Base-by-base conservation (phyloP, 2,113 vertebrate species). In the Cygnus atratus region DNA sequence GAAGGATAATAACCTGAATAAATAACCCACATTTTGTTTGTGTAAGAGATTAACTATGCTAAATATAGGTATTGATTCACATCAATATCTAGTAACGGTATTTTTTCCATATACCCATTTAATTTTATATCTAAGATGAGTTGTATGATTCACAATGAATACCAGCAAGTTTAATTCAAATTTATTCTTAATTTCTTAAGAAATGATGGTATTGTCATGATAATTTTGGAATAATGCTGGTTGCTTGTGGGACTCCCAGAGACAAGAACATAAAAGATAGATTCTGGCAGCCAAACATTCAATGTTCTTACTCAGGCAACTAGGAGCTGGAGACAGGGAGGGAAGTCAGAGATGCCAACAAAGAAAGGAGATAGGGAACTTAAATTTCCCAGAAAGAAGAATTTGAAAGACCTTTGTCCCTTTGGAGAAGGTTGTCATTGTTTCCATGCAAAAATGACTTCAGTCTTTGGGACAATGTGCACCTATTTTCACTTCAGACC, bases 1-100 rank as follows among this genome's bases (percentile, higher is more conserved):
- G 31, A 93, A 93, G 92, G 86, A 94, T 48, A 48, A 48, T 48
- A 48, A 95, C 84, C 58, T 75, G 92, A 94, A 95, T 92, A 96
- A 94, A 83, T 89, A 93, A 93, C 86, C 5, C 0, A 52, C 58
- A 37, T 81, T 93, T 95, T 88, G 44, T 95, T 95, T 93, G 65
- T 93, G 78, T 70, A 78, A 88, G 88, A 89, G 84, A 96, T 96
- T 97, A 96, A 94, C 68, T 95, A 48, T 55, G 29, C 85, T 92
- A 92, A 93, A 85, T 94, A 70, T 41, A 95, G 73, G 66, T 90
- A 66, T 92, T 78, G 66, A 44, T 88, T 94, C 86, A 66, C 80
- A 31, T 82, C 4, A 2, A 7, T 84, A 88, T 87, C 95, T 94
- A 54, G 35, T 88, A 76, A 72, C 70, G 91, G 76, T 90, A 25